Evolutionary conservation across 2,888 invertebrate species (phyloP), one percentile per base, ranked within the genome.

Genomic region (Cataglyphis rosenhaueri): DNA sequence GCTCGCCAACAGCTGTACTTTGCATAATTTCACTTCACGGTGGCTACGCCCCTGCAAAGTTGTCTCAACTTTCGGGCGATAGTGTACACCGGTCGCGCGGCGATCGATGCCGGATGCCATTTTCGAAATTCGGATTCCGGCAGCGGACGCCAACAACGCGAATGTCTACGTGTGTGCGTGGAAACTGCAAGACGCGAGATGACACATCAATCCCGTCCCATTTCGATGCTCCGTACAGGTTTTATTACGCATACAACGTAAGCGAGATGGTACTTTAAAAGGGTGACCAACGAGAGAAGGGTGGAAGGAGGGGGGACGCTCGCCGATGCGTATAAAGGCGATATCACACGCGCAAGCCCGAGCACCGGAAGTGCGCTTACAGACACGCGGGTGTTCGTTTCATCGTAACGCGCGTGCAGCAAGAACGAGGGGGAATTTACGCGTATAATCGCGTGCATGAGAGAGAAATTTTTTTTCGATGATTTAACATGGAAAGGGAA

Each of bases 231-330:
- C 29, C 76, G 52, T 25, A 61, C 12, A 12, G 61, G 70, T 70
- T 61, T 59, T 32, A 78, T 78, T 59, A 59, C 81, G 75, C 86
- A 85, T 82, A 86, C 85, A 86, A 74, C 74, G 8, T 12, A 18
- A 25, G 84, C 64, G 82, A 81, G 75, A 74, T 78, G 75, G 82
- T 74, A 88, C 85, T 88, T 88, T 84, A 86, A 86, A 86, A 81
- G 81, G 74, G 81, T 35, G 66, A 66, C 82, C 79, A 81, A 82
- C 76, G 83, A 35, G 25, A 25, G 25, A 25, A 81, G 18, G 18
- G n/a, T n/a, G 48, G 8, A 4, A n/a, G 2, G 48, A n/a, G n/a
- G 1, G 15, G n/a, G 18, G n/a, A 1, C 62, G 81, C 65, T 82
- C 79, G 76, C 73, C 73, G 57, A 81, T 68, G 76, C 79, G 79